Conservation (phyloP, 2,797 vertebrate genomes). For the Takifugu rubripes region DNA sequence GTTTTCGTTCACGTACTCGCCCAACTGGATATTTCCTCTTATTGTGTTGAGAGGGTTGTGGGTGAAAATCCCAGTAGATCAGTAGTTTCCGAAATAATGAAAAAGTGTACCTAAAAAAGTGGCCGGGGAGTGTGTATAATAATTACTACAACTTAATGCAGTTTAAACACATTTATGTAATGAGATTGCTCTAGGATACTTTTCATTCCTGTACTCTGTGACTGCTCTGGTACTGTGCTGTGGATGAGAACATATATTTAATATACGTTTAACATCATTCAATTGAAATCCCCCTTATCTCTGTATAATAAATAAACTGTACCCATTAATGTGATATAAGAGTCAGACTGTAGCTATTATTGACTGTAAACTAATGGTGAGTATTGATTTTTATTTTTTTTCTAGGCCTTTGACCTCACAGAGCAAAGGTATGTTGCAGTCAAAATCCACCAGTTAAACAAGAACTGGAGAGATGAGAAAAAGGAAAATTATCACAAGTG, state of each 20-base stretch:
- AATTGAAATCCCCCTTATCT: too few relatives aligned
- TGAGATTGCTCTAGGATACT: too few relatives aligned
- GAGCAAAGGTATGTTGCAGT: conserved; percentile 98
- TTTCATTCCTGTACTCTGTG: neutral
- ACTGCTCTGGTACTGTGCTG: neutral
- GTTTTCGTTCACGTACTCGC: too few relatives aligned
- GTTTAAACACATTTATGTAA: too few relatives aligned
- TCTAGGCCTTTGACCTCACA: conserved; percentile 96
- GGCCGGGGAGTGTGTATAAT: neutral
- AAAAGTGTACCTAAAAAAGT: too few relatives aligned
- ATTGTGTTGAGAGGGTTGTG: too few relatives aligned
- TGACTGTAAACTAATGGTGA: neutral
- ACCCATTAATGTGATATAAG: conserved; percentile 1
- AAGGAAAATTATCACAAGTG: conserved; percentile 99
- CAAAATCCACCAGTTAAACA: conserved; percentile 99
- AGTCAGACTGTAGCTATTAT: conserved; percentile 14
- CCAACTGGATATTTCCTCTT: too few relatives aligned
- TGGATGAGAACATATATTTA: conserved; percentile 5
- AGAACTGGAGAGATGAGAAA: conserved; percentile 99
- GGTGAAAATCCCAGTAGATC: too few relatives aligned
- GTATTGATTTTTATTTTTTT: conserved; percentile 28
- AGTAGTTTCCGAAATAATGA: too few relatives aligned
- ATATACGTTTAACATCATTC: too few relatives aligned
- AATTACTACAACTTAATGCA: neutral
- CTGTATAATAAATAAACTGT: too few relatives aligned